These are phyloP conservation scores for Stenodera caucasica DNA, from an alignment of 2,888 invertebrate species.

Conservation along the genomic window DNA sequence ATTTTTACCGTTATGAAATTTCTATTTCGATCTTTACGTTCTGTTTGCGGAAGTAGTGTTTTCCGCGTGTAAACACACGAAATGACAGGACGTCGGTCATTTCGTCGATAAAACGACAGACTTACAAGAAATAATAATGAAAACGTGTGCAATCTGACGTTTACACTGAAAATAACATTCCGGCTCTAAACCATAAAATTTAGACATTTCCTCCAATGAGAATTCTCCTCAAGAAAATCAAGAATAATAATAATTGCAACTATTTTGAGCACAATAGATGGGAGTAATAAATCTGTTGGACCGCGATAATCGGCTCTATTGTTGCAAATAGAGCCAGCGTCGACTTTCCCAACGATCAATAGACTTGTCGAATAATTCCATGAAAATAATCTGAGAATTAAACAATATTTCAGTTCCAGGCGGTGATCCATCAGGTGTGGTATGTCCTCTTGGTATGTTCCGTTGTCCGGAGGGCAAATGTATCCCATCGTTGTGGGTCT, in stretches of 20 bases:
- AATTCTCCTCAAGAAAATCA: not conserved
- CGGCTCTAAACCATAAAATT: too few relatives aligned
- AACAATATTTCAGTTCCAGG: conserved; percentile 30
- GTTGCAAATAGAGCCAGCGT: not conserved
- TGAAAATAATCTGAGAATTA: too few relatives aligned
- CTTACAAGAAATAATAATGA: too few relatives aligned
- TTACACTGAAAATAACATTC: too few relatives aligned
- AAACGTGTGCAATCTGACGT: too few relatives aligned
- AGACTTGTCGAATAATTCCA: not conserved
- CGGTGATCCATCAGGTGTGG: conserved; percentile 51
- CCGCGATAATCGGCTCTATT: conserved; percentile 19
- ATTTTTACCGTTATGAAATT: too few relatives aligned
- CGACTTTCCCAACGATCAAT: not conserved
- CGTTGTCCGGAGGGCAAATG: conserved; percentile 84
- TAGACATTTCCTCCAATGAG: not conserved
- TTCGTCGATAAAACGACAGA: not conserved
- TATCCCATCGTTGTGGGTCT: conserved; percentile 83
- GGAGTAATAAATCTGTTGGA: conserved; percentile 21
- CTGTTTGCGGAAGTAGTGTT: not conserved
- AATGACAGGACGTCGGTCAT: not conserved
- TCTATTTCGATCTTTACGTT: too few relatives aligned
- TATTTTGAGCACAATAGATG: not conserved
- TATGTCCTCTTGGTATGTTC: conserved; percentile 78
- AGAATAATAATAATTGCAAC: not conserved
- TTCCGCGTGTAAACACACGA: not conserved